Evolutionary conservation across 2,888 invertebrate genomes (phyloP).

Genomic region (Thereva nobilitata): DNA sequence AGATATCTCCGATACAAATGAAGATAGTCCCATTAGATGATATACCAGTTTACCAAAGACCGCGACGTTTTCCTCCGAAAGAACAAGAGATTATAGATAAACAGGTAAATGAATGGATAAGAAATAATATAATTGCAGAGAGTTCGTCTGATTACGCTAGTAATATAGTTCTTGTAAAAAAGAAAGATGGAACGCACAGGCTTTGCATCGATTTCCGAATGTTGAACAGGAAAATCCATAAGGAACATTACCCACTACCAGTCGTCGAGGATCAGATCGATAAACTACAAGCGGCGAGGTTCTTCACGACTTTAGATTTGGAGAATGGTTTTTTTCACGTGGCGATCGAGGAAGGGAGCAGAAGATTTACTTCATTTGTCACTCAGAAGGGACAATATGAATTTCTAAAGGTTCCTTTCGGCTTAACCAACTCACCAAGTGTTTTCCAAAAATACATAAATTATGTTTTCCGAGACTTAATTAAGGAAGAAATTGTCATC

Average conservation of each 20-base stretch:
- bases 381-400: no score
- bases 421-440: not conserved
- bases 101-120: conserved; percentile 3
- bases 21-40: not conserved
- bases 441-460: not conserved
- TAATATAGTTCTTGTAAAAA: not conserved
- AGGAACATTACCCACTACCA: conserved; percentile 50
- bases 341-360: no score
- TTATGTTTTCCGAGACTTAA: not conserved
- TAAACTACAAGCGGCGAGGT: conserved; percentile 39
- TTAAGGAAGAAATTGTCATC: not conserved
- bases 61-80: not conserved
- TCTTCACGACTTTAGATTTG: no score
- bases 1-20: not conserved
- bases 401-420: not conserved
- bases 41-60: not conserved
- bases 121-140: not conserved
- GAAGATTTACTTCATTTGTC: no score
- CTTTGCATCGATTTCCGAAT: conserved; percentile 47
- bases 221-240: conserved; percentile 49
- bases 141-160: not conserved
- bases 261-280: conserved; percentile 51
- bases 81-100: not conserved
- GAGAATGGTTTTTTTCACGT: no score
- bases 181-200: not conserved